phyloP scores from a whole-genome alignment of 1,140 invertebrate genomes.

The Musca domestica region DNA sequence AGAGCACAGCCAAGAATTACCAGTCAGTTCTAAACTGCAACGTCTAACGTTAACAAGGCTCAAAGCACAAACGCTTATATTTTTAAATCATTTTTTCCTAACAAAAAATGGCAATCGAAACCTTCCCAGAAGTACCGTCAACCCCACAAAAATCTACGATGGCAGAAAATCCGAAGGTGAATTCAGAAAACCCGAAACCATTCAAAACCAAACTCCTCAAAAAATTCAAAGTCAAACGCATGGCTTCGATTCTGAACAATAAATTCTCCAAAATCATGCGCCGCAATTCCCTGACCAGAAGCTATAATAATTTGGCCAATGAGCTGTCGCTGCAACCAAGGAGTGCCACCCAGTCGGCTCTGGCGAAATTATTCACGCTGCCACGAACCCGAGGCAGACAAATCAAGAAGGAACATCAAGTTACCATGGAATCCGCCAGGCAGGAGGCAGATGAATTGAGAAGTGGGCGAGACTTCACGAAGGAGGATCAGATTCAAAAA shows the following conservation, averaged over 20 bases:
- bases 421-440: no score
- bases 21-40: slow-evolving; percentile 6
- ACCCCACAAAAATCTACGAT: no score
- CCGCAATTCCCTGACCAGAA: slow-evolving; percentile 26
- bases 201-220: not conserved
- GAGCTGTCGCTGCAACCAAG: slow-evolving; percentile 29
- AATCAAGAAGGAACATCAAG: not conserved
- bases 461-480: no score
- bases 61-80: not conserved
- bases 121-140: no score
- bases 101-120: no score
- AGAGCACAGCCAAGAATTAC: not conserved
- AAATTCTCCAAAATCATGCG: slow-evolving; percentile 39
- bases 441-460: not conserved
- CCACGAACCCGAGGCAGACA: not conserved
- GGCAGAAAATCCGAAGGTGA: not conserved
- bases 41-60: slow-evolving; percentile 2
- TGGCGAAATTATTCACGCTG: not conserved
- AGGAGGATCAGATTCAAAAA: no score
- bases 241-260: slow-evolving; percentile 42
- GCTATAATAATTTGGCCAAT: slow-evolving; percentile 37
- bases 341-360: not conserved
- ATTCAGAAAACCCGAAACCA: not conserved
- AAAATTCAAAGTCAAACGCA: slow-evolving; percentile 40
- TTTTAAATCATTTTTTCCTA: not conserved